Percentiles rank a stretch among this genome's conserved stretches.
Evolutionary conservation across 2,888 invertebrate species (phyloP).

Genomic region (Pseudeuparius sepicola): DNA sequence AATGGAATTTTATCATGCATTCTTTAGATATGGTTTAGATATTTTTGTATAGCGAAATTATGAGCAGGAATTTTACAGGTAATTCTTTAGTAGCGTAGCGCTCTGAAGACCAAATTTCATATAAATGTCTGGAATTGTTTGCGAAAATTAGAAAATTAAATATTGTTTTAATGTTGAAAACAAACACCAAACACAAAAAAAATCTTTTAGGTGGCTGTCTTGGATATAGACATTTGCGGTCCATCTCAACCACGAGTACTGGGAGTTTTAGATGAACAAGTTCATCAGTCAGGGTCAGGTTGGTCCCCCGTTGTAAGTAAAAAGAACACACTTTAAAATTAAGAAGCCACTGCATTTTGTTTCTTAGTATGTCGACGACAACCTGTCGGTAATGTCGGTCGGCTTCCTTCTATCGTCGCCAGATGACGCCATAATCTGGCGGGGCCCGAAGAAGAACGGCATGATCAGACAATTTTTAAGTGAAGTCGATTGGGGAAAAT

Average conservation of each 20-base stretch:
- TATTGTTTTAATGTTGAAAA: too few species aligned
- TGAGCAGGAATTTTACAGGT: too few species aligned
- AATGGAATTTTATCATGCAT: too few species aligned
- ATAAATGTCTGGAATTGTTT: too few species aligned
- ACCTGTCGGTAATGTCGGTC: constrained; percentile 93
- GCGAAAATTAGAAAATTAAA: too few species aligned
- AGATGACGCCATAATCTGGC: constrained; percentile 97
- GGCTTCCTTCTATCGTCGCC: constrained; percentile 80
- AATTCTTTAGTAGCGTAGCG: too few species aligned
- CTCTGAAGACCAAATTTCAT: too few species aligned
- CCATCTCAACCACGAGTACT: constrained; percentile 93
- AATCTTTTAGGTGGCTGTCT: constrained; percentile 70
- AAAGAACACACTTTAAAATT: constrained; percentile 5
- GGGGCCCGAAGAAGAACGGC: constrained; percentile 97
- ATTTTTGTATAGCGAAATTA: too few species aligned
- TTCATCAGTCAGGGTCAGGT: constrained; percentile 92
- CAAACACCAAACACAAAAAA: too few species aligned
- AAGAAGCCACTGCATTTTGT: neutral
- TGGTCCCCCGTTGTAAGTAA: constrained; percentile 88
- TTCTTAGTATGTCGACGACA: constrained; percentile 77
- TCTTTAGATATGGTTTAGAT: too few species aligned
- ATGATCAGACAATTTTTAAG: constrained; percentile 92
- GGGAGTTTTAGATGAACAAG: constrained; percentile 84
- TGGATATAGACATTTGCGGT: constrained; percentile 98
- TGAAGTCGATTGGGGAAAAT: constrained; percentile 90